Conservation (phyloP, 1,140 invertebrate species). For the silkworm (Bombyx mori) region DNA sequence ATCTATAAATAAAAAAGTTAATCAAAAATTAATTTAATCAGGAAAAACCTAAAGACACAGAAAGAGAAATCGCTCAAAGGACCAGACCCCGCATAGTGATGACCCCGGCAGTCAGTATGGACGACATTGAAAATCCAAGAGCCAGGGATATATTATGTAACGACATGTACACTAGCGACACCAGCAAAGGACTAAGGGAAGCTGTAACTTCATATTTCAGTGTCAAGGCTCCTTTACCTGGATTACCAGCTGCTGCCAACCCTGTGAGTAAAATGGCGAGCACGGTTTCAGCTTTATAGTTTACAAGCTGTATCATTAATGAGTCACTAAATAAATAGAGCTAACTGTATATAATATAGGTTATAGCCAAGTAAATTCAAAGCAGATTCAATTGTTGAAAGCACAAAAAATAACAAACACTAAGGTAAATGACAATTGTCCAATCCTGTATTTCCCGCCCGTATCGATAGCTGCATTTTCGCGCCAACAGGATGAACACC, state of each 20-base stretch:
- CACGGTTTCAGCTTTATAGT: no score
- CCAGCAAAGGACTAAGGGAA: constrained; percentile 13
- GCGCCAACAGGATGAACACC: no score
- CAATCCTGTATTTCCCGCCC: no score
- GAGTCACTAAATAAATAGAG: no score
- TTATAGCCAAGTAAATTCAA: no score
- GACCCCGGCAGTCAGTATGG: constrained; percentile 64
- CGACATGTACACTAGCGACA: constrained; percentile 41
- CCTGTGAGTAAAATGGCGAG: constrained; percentile 17
- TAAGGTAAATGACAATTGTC: no score
- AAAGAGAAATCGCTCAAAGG: constrained; percentile 38
- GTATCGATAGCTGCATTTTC: no score
- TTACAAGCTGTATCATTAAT: no score
- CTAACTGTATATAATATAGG: no score
- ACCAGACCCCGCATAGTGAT: constrained; percentile 62
- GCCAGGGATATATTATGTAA: constrained; percentile 28
- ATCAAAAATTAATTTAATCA: constrained; percentile 7
- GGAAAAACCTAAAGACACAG: constrained; percentile 25
- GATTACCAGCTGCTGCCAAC: constrained; percentile 17
- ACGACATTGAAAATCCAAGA: constrained; percentile 54
- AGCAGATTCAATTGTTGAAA: no score
- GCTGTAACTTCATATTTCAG: constrained; percentile 11
- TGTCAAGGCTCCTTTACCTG: constrained; percentile 22
- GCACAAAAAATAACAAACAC: no score
- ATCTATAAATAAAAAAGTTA: background rate